phyloP scores from a whole-genome alignment of 2,113 vertebrate genomes.

The Plecturocebus donacophilus region DNA sequence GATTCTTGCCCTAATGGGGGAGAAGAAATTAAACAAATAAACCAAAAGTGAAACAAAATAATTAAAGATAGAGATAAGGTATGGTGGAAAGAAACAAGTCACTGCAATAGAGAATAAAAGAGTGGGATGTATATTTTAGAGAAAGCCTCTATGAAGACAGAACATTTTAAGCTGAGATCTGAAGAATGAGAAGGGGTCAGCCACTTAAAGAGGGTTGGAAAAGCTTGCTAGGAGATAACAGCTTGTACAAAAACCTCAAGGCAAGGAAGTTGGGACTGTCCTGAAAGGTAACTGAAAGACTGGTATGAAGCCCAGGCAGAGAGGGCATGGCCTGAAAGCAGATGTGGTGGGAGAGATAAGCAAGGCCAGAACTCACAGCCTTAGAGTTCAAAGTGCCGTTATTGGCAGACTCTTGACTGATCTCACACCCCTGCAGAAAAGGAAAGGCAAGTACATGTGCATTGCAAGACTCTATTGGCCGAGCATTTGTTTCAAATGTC shows the following conservation, averaged over 20 bases:
- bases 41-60: neutral
- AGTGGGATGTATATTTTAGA: neutral
- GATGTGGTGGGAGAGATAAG: neutral
- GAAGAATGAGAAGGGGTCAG: neutral
- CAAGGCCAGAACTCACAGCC: neutral
- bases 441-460: neutral
- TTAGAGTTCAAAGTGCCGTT: neutral
- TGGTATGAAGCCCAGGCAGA: neutral
- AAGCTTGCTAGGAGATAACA: neutral
- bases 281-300: neutral
- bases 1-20: neutral
- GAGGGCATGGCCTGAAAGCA: accelerated
- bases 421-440: neutral
- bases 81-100: neutral
- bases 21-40: neutral
- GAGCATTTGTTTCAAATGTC: neutral
- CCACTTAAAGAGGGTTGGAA: neutral
- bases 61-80: neutral
- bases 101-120: neutral
- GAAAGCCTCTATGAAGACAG: neutral
- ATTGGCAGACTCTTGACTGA: neutral
- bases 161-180: neutral
- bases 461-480: neutral
- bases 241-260: neutral
- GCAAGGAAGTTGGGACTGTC: neutral